Percentiles rank a stretch among this genome's conserved stretches.
These are phyloP conservation scores for Limnephilus auricula DNA, from an alignment of 2,888 invertebrate species.

Conservation along the genomic window DNA sequence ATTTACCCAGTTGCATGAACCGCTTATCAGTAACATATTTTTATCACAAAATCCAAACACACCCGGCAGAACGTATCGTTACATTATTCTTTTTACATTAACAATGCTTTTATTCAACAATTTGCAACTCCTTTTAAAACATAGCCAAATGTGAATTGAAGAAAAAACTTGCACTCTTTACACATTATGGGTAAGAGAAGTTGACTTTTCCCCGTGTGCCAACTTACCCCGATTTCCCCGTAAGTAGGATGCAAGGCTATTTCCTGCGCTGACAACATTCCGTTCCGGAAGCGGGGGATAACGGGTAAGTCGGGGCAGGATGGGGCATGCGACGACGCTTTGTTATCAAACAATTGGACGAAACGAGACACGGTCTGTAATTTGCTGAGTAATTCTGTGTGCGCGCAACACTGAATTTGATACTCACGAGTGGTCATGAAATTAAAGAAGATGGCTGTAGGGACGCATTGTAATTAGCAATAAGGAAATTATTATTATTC, in stretches of 20 bases:
- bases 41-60: no score
- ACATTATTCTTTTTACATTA: no score
- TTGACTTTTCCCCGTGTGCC: background rate
- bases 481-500: no score
- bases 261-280: conserved; percentile 26
- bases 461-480: background rate
- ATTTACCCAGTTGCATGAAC: no score
- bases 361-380: conserved; percentile 18
- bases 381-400: conserved; percentile 29
- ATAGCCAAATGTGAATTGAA: background rate
- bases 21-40: no score
- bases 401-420: background rate
- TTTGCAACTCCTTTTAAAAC: background rate
- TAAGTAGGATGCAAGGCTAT: conserved; percentile 23
- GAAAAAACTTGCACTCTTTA: background rate
- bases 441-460: background rate
- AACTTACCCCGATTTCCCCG: background rate
- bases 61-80: no score
- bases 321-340: background rate
- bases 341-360: conserved; percentile 35
- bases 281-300: background rate
- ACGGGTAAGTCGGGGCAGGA: background rate
- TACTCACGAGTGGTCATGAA: background rate
- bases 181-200: background rate
- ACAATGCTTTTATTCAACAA: no score